Evolutionary conservation across 2,797 vertebrate genomes (phyloP).

Genomic region (Takifugu rubripes): DNA sequence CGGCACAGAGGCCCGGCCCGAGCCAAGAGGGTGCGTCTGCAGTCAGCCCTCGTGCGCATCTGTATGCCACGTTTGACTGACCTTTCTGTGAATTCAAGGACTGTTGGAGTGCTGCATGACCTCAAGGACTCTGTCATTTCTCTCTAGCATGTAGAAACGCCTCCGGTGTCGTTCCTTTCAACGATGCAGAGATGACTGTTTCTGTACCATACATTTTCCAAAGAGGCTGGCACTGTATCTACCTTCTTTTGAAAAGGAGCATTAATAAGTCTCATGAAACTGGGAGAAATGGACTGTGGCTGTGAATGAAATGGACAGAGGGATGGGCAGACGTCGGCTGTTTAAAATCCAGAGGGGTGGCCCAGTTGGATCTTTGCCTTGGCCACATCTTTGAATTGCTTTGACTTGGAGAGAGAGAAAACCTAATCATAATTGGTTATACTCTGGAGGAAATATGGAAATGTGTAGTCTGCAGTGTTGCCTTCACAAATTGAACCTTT

Average conservation of each 20-base stretch:
- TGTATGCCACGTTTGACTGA: constrained; percentile 23
- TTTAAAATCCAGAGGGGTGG: constrained; percentile 66
- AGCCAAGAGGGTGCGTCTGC: constrained; percentile 31
- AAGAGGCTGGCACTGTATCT: constrained; percentile 10
- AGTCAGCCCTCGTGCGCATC: constrained; percentile 2
- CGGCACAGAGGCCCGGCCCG: constrained; percentile 23
- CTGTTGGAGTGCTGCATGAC: constrained; percentile 35
- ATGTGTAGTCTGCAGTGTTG: too few species aligned
- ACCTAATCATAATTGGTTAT: constrained; percentile 18
- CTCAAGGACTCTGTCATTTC: constrained; percentile 32
- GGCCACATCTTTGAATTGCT: constrained; percentile 60
- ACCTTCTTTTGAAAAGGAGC: constrained; percentile 31
- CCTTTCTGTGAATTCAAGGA: constrained; percentile 49
- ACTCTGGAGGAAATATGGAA: not conserved
- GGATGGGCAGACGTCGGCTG: constrained; percentile 68
- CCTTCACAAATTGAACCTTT: too few species aligned
- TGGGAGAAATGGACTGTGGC: constrained; percentile 25
- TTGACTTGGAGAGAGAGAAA: constrained; percentile 31
- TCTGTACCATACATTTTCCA: constrained; percentile 10
- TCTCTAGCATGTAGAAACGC: constrained; percentile 2
- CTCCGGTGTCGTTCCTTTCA: constrained; percentile 17
- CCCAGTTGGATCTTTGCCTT: constrained; percentile 57
- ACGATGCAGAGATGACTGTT: constrained; percentile 35
- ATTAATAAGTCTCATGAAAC: constrained; percentile 44
- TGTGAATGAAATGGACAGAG: constrained; percentile 41